Percentiles rank a stretch among this genome's conserved stretches.
phyloP scores from a whole-genome alignment of 2,113 vertebrate genomes.

The Otus sunia region DNA sequence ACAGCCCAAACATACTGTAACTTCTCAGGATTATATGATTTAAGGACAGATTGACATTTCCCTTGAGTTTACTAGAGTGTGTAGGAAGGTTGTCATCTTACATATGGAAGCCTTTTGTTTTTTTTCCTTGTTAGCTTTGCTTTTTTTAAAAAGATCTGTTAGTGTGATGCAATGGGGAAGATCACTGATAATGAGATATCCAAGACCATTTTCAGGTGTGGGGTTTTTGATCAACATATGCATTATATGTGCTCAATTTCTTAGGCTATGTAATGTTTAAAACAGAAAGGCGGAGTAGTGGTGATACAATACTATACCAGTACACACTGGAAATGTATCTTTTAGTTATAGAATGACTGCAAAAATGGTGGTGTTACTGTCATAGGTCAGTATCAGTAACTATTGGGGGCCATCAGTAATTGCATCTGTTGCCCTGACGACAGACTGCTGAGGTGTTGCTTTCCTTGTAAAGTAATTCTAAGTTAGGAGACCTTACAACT shows the following conservation, averaged over 20 bases:
- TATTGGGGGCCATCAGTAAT: background rate
- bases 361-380: background rate
- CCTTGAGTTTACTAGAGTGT: background rate
- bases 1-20: background rate
- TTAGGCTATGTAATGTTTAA: background rate
- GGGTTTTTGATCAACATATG: background rate
- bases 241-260: background rate
- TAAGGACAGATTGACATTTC: background rate
- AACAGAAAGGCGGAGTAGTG: background rate
- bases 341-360: background rate
- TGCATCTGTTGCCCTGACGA: background rate
- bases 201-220: background rate
- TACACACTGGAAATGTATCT: background rate
- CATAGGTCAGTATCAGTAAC: background rate
- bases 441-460: background rate
- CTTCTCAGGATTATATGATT: background rate
- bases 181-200: background rate
- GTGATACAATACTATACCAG: background rate
- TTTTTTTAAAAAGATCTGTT: background rate
- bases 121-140: background rate
- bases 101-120: background rate
- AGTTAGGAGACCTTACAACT: background rate
- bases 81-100: background rate
- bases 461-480: background rate
- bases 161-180: background rate